Evolutionary conservation across 2,113 vertebrate species (phyloP), one percentile per base, ranked within the genome.

Genomic region (Ahaetulla prasina): DNA sequence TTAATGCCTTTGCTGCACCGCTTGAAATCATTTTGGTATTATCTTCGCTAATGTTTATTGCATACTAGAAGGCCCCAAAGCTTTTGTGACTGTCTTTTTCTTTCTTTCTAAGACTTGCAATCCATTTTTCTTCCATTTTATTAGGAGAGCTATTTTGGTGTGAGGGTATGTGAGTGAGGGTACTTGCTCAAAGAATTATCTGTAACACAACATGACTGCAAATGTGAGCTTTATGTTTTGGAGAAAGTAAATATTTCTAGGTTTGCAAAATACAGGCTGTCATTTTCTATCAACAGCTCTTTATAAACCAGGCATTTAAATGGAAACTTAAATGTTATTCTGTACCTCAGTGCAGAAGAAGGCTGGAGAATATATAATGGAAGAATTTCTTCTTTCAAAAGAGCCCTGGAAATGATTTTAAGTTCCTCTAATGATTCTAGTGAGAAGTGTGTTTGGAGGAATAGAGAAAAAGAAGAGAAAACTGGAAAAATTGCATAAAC

Each of bases 341-440:
- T 91, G 89, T 90, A 93, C 89, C 93, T 97, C 89, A 80, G 85
- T 90, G 93, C 45, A 47, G 45, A 47, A 47, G 90, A 93, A 95
- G 91, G 92, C 94, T 95, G 96, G 95, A 96, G 94, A 90, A 94
- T 85, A 74, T 88, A 94, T 92, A 92, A 94, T 93, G 91, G 94
- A 45, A 92, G 92, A 96, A 89, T 91, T 54, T 7, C 23, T 92
- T 94, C 87, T 95, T 93, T 91, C 30, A 84, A 93, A 91, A 95
- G 94, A 93, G 96, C 92, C 93, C 88, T 94, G 93, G 63, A 97
- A 97, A 97, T 97, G 95, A 95, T 91, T 96, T 98, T 97, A 96
- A 97, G 96, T 88, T 95, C 94, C 95, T 96, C 93, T 92, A 91
- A 96, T 96, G 95, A 96, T 96, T 95, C 96, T 93, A 95, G 91